A percentile compares a stretch with the other conserved stretches of the same genome.
phyloP scores from a whole-genome alignment of 2,888 invertebrate species.

The Omphaloscelis lunosa region DNA sequence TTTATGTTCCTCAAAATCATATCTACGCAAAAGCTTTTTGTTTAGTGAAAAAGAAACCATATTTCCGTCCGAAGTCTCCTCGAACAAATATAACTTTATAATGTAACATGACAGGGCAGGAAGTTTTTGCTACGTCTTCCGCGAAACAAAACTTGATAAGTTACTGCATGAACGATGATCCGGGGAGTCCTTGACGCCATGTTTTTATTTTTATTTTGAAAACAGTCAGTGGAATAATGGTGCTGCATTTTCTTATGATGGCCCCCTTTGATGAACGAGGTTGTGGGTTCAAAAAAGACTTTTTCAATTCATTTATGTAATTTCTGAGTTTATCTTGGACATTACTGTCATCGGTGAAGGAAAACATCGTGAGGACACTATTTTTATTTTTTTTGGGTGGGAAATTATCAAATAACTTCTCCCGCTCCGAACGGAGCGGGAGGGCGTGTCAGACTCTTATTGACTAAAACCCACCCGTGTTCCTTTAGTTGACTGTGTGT shows the following conservation, averaged over 20 bases:
- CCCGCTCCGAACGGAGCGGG: no score
- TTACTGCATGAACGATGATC: slow-evolving; percentile 19
- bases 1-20: slow-evolving; percentile 12
- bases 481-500: no score
- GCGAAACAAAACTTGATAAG: slow-evolving; percentile 39
- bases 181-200: background rate
- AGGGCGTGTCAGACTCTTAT: no score
- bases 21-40: slow-evolving; percentile 23
- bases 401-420: no score
- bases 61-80: slow-evolving; percentile 32
- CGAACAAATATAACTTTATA: slow-evolving; percentile 60
- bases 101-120: slow-evolving; percentile 48
- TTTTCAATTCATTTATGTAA: no score
- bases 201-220: background rate
- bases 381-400: no score
- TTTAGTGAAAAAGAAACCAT: slow-evolving; percentile 29
- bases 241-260: background rate
- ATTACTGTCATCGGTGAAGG: no score
- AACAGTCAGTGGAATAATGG: background rate
- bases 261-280: no score
- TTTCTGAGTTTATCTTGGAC: no score
- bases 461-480: no score
- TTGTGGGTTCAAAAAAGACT: no score
- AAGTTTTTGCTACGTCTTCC: slow-evolving; percentile 28
- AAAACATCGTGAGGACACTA: no score